phyloP scores from a whole-genome alignment of 2,113 vertebrate species.

The Anarrhichthys ocellatus region DNA sequence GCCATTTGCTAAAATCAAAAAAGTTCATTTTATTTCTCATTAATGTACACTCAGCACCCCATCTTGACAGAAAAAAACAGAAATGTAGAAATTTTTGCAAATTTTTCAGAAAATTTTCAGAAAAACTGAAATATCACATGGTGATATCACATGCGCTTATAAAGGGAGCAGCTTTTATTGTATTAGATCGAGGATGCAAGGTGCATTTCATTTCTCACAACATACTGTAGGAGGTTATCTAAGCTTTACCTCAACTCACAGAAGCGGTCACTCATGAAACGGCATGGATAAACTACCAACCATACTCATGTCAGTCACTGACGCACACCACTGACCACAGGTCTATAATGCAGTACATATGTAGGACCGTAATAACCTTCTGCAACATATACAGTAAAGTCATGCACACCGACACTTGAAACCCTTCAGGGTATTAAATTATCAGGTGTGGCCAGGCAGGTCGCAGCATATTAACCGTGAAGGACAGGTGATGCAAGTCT shows the following conservation, averaged over 20 bases:
- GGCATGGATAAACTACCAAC: conserved; percentile 22
- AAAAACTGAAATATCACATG: too few species aligned
- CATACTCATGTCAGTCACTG: conserved; percentile 23
- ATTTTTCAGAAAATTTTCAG: too few species aligned
- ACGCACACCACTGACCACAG: conserved; percentile 38
- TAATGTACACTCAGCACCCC: too few species aligned
- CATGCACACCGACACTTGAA: background rate
- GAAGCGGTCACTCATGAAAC: conserved; percentile 7
- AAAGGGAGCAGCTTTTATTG: background rate
- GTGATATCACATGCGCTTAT: background rate
- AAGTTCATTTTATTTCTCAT: too few species aligned
- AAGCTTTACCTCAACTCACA: conserved; percentile 17
- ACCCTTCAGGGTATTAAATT: conserved; percentile 2
- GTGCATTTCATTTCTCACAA: background rate
- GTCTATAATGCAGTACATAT: conserved; percentile 7
- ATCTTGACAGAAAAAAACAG: too few species aligned
- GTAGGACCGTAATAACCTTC: conserved; percentile 1
- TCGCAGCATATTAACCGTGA: background rate
- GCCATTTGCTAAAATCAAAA: too few species aligned
- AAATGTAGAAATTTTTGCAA: too few species aligned
- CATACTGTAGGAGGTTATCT: background rate
- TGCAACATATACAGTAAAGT: background rate
- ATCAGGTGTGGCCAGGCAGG: conserved; percentile 1
- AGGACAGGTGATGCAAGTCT: background rate
- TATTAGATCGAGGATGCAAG: background rate